phyloP scores from a whole-genome alignment of 2,888 invertebrate genomes.

The Stegana nigrithorax region DNA sequence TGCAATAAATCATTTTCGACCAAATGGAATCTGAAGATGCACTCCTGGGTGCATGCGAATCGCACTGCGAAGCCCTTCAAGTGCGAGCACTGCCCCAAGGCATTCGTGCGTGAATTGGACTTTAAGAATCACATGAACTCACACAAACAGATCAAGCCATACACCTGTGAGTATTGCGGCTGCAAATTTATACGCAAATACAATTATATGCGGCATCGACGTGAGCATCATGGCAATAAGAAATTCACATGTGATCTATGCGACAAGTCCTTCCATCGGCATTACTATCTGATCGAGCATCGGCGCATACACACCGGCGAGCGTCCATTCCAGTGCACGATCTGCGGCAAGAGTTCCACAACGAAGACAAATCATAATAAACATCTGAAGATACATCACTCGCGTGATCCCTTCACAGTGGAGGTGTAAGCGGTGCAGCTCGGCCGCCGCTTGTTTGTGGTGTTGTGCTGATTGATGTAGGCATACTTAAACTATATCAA shows the following conservation, averaged over 20 bases:
- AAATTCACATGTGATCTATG: conserved; percentile 81
- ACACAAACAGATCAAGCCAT: conserved; percentile 85
- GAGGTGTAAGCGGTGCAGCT: conserved; percentile 70
- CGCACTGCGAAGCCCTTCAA: conserved; percentile 87
- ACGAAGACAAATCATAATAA: conserved; percentile 93
- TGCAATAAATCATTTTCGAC: conserved; percentile 89
- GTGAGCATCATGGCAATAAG: conserved; percentile 85
- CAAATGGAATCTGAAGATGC: conserved; percentile 90
- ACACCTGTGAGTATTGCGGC: conserved; percentile 89
- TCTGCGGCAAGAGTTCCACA: conserved; percentile 89
- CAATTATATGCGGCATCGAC: conserved; percentile 87
- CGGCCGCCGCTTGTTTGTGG: background rate
- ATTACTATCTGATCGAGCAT: conserved; percentile 89
- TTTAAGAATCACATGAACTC: conserved; percentile 87
- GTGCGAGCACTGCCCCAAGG: conserved; percentile 84
- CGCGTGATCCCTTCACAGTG: conserved; percentile 86
- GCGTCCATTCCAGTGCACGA: conserved; percentile 83
- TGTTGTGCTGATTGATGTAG: background rate
- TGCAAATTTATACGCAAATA: conserved; percentile 89
- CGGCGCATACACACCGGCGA: conserved; percentile 86
- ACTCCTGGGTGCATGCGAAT: conserved; percentile 89
- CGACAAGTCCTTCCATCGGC: conserved; percentile 86
- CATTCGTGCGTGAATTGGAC: conserved; percentile 84
- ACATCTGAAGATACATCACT: conserved; percentile 90
- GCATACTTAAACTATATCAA: background rate